Base-by-base conservation (phyloP, 2,113 vertebrate genomes). In the Himantopus leucocephalus region DNA sequence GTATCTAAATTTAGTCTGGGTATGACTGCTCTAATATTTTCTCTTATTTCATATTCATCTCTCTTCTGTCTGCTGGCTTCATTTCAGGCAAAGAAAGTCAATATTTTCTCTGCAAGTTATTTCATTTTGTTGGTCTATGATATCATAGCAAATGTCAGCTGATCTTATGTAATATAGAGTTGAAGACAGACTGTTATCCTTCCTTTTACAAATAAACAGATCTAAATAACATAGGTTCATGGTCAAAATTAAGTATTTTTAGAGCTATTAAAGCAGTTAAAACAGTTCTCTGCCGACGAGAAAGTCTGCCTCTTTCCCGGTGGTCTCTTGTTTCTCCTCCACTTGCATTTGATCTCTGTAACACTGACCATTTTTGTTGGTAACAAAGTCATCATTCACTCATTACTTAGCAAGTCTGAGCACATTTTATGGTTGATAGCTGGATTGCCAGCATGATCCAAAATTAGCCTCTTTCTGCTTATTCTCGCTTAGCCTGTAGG, bases 101-200 rank as follows among this genome's bases (percentile, higher is more conserved):
- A 94, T 97, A 96, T 96, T 97, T 97, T 94, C 91, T 92, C 86
- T 95, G 73, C 10, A 5, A 93, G 75, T 90, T 93, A 74, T 88
- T 97, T 94, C 52, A 78, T 91, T 95, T 94, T 88, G 63, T 74
- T 84, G 67, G 60, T 94, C 76, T 94, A 91, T 94, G 95, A 95
- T 96, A 95, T 92, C 97, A 96, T 85, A 96, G 92, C 79, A 92
- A 92, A 91, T 87, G 70, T 92, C 91, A 94, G 83, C 94, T 92
- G 88, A 94, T 96, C 72, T 97, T 92, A 94, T 34, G 71, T 47
- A 93, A 91, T 60, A 60, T 3, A 68, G 60, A 67, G 52, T 34
- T 75, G 91, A 94, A 92, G 88, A 91, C 83, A 94, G 88, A 77
- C 73, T 89, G 83, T 94, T 96, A 89, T 86, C 91, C 83, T 91